These are phyloP conservation scores for Pectinophora gossypiella DNA, from an alignment of 1,140 invertebrate species.

Conservation along the genomic window DNA sequence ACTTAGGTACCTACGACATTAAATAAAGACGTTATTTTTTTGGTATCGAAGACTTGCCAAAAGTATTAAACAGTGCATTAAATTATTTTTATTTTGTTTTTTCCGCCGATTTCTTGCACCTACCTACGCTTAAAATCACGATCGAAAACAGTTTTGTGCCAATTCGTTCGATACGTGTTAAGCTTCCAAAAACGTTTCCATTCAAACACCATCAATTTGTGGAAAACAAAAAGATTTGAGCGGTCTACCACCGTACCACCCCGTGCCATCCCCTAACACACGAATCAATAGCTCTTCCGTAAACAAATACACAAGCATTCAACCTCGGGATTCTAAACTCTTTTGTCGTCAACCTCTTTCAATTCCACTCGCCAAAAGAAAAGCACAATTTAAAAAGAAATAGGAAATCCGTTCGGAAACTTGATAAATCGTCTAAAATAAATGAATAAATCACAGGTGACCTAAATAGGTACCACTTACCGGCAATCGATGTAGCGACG, in stretches of 20 bases:
- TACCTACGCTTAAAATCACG: too few relatives aligned
- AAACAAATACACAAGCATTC: constrained; percentile 29
- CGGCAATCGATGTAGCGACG: constrained; percentile 29
- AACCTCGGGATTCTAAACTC: constrained; percentile 28
- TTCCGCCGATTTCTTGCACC: too few relatives aligned
- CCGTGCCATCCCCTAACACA: constrained; percentile 9
- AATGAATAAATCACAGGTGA: constrained; percentile 23
- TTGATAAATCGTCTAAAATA: background rate
- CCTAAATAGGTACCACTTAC: constrained; percentile 36
- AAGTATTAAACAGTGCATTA: too few relatives aligned
- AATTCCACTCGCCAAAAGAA: background rate
- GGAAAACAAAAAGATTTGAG: background rate
- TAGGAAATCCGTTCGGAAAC: background rate
- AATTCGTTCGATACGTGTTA: too few relatives aligned
- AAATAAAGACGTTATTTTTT: too few relatives aligned
- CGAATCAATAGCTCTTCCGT: constrained; percentile 31
- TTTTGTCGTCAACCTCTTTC: too few relatives aligned
- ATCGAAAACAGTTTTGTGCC: too few relatives aligned
- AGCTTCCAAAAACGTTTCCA: background rate
- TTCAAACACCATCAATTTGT: background rate
- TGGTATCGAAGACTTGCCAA: too few relatives aligned
- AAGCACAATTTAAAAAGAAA: background rate
- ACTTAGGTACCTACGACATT: too few relatives aligned
- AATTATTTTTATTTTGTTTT: too few relatives aligned
- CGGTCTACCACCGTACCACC: constrained; percentile 20